These are phyloP conservation scores for Mus musculus DNA, from an alignment of 2,113 vertebrate genomes.

Conservation along the genomic window DNA sequence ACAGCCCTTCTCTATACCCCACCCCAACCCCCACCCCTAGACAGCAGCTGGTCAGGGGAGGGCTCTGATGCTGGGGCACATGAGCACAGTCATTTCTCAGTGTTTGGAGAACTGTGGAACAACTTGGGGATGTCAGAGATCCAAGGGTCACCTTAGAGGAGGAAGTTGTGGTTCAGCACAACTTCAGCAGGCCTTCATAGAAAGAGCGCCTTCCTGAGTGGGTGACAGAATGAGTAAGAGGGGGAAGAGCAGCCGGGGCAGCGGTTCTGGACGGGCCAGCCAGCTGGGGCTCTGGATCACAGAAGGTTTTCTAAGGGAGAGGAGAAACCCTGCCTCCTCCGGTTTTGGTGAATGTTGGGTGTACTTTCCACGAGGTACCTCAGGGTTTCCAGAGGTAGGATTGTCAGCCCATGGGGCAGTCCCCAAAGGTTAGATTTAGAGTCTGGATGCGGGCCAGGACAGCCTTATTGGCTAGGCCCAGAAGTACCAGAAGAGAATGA, in stretches of 20 bases:
- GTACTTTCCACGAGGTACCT: not conserved
- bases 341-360: not conserved
- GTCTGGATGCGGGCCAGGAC: not conserved
- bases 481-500: not conserved
- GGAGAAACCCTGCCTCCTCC: not conserved
- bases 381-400: not conserved
- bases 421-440: not conserved
- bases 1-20: not conserved
- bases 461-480: not conserved
- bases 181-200: fast-evolving
- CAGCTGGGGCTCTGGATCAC: not conserved
- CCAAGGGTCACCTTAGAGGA: not conserved
- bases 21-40: not conserved
- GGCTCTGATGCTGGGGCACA: not conserved
- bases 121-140: not conserved
- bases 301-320: not conserved
- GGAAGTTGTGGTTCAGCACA: not conserved
- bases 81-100: not conserved
- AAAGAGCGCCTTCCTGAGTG: not conserved
- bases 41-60: not conserved
- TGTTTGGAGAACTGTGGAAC: not conserved
- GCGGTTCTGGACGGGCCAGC: not conserved
- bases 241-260: not conserved
- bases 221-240: not conserved
- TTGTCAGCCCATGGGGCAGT: not conserved